These are phyloP conservation scores for Cossypha polioptera DNA, from an alignment of 2,797 vertebrate genomes.

Conservation along the genomic window DNA sequence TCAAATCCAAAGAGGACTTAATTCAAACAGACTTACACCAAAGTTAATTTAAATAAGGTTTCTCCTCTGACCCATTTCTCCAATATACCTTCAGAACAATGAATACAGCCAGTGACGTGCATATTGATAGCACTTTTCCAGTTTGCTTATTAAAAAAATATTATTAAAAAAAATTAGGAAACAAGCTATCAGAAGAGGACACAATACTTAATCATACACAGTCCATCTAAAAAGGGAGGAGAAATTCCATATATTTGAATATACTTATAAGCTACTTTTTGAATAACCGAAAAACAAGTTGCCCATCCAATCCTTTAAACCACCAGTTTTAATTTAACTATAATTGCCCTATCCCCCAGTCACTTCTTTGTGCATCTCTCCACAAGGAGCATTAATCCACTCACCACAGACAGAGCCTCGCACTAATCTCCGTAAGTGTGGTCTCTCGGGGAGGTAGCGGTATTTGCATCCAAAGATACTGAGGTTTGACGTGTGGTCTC, in stretches of 20 bases:
- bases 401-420: constrained; percentile 96
- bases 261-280: background rate
- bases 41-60: background rate
- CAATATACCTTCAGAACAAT: background rate
- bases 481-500: constrained; percentile 98
- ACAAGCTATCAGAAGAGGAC: background rate
- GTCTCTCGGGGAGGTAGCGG: constrained; percentile 96
- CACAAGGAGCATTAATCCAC: constrained; percentile 43
- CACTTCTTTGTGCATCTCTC: background rate
- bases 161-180: background rate
- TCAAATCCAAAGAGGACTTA: background rate
- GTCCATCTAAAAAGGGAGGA: background rate
- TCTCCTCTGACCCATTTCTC: background rate
- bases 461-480: constrained; percentile 99
- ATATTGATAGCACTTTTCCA: background rate
- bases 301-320: background rate
- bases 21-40: background rate
- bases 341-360: background rate
- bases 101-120: background rate
- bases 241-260: background rate
- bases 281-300: background rate
- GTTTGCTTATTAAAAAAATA: background rate
- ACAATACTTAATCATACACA: background rate
- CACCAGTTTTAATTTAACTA: background rate
- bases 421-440: constrained; percentile 92